phyloP scores from a whole-genome alignment of 2,113 vertebrate genomes.

The Rhynchomys soricoides region DNA sequence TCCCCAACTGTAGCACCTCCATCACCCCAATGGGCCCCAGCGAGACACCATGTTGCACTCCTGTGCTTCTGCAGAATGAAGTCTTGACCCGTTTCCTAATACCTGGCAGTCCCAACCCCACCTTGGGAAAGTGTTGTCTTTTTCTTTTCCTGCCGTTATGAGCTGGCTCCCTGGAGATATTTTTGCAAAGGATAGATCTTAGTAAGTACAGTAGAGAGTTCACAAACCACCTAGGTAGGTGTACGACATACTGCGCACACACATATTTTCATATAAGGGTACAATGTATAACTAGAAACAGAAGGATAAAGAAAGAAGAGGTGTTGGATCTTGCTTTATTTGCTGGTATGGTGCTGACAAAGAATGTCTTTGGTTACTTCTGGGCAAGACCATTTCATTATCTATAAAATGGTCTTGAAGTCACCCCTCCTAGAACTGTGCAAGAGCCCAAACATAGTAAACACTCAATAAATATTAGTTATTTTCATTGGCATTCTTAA shows the following conservation, averaged over 20 bases:
- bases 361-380: neutral
- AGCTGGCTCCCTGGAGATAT: neutral
- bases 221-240: neutral
- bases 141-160: neutral
- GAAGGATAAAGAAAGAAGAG: neutral
- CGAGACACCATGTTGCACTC: neutral
- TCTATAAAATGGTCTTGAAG: neutral
- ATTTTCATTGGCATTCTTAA: neutral
- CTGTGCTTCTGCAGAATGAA: neutral
- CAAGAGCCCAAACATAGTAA: neutral
- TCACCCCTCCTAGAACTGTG: neutral
- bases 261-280: neutral
- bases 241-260: neutral
- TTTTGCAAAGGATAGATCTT: neutral
- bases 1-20: rapidly evolving
- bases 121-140: too few relatives aligned
- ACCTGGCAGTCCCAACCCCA: neutral
- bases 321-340: neutral
- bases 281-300: neutral
- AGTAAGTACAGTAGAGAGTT: neutral
- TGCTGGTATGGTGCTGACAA: neutral
- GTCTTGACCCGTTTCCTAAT: neutral
- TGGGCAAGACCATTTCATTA: neutral
- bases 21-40: rapidly evolving
- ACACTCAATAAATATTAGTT: neutral